These are phyloP conservation scores for Calyptomena viridis DNA, from an alignment of 2,113 vertebrate species.

Conservation along the genomic window DNA sequence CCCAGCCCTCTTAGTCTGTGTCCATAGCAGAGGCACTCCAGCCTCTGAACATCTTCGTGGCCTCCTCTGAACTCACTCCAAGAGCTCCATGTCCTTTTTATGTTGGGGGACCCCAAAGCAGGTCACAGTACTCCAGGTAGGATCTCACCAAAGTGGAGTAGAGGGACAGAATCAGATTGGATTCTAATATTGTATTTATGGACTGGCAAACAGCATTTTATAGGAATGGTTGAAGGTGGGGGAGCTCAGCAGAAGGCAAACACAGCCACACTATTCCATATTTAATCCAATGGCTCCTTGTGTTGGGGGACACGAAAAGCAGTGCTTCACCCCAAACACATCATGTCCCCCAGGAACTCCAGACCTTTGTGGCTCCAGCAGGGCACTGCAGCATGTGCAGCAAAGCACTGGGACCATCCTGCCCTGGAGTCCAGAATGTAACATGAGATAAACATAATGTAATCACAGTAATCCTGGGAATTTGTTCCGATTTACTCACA, in stretches of 20 bases:
- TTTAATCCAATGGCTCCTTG: background rate
- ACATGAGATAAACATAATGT: background rate
- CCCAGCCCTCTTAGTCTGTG: background rate
- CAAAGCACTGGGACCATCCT: background rate
- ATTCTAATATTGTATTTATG: background rate
- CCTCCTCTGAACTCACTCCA: background rate
- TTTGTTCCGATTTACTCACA: background rate
- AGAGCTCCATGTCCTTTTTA: background rate
- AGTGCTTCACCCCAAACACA: background rate
- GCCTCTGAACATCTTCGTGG: background rate
- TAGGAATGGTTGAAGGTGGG: background rate
- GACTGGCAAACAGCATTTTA: background rate
- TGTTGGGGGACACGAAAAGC: background rate
- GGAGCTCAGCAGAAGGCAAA: background rate
- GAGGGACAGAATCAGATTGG: background rate
- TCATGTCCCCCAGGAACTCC: background rate
- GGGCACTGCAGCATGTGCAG: background rate
- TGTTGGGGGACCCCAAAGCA: background rate
- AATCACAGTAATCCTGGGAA: slow-evolving; percentile 7
- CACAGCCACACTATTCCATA: accelerated
- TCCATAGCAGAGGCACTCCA: background rate
- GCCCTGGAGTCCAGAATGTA: background rate
- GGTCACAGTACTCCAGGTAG: background rate
- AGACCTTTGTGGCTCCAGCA: background rate
- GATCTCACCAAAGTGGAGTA: background rate